phyloP scores from a whole-genome alignment of 2,113 vertebrate species.

The Eolophus roseicapilla region DNA sequence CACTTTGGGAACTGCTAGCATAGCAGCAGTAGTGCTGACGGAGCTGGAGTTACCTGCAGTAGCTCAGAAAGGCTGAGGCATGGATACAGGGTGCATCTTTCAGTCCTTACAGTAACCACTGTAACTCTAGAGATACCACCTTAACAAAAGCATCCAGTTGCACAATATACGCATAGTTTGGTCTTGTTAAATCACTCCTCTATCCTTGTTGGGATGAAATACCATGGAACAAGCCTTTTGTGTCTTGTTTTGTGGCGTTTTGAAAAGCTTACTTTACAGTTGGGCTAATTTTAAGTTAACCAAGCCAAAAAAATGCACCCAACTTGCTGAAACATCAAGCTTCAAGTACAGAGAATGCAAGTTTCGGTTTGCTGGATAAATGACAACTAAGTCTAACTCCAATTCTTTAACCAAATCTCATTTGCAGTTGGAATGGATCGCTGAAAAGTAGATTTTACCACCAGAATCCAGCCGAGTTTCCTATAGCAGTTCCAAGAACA shows the following conservation, averaged over 20 bases:
- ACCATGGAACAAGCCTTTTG: background rate
- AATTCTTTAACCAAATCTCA: background rate
- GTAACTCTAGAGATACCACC: background rate
- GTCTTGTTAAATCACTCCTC: background rate
- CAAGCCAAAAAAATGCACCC: background rate
- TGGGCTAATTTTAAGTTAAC: background rate
- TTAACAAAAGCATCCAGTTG: background rate
- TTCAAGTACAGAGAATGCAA: background rate
- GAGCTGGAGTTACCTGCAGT: background rate
- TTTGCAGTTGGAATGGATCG: background rate
- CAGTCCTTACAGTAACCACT: background rate
- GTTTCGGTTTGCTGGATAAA: background rate
- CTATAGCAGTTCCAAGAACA: background rate
- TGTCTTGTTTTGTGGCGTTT: accelerated
- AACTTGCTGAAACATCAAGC: background rate
- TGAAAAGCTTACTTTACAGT: background rate
- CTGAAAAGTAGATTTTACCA: background rate
- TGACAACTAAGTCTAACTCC: background rate
- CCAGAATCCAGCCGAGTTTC: background rate
- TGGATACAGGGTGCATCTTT: accelerated
- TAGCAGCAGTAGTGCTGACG: background rate
- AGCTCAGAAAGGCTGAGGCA: background rate
- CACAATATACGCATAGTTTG: accelerated
- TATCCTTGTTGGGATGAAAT: background rate
- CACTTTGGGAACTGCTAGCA: background rate